Percentiles rank a stretch among this genome's conserved stretches.
phyloP scores from a whole-genome alignment of 2,888 invertebrate genomes.

The Stenolophus ochropezus region DNA sequence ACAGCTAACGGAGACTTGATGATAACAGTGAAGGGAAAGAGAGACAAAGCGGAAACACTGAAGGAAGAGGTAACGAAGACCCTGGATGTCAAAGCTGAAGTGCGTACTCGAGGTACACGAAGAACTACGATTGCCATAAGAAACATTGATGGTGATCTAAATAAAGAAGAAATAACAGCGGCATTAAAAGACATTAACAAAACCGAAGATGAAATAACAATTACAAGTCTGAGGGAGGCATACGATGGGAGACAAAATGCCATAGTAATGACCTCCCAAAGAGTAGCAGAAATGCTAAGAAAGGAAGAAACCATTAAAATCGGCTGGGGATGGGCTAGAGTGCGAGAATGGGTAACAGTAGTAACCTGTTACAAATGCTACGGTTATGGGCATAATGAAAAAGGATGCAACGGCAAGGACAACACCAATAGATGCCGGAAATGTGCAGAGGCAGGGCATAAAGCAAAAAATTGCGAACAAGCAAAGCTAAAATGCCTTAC shows the following conservation, averaged over 20 bases:
- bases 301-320: not conserved
- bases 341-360: not conserved
- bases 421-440: conserved; percentile 20
- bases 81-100: not conserved
- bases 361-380: conserved; percentile 41
- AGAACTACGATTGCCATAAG: not conserved
- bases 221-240: not conserved
- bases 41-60: not conserved
- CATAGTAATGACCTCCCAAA: not conserved
- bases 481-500: conserved; percentile 31
- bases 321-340: not conserved
- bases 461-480: not conserved
- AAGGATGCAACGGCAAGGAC: conserved; percentile 19
- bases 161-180: not conserved
- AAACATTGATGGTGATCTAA: not conserved
- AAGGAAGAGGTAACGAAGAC: not conserved
- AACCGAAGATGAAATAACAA: not conserved
- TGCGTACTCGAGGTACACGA: not conserved
- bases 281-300: not conserved
- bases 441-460: conserved; percentile 47
- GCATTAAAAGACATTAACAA: not conserved
- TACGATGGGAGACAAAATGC: not conserved
- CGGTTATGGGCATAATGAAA: conserved; percentile 10
- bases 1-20: not conserved
- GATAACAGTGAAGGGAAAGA: not conserved